Evolutionary conservation across 1,140 invertebrate species (phyloP), one percentile per base, ranked within the genome.

Genomic region (Mycetomoellerius zeteki): DNA sequence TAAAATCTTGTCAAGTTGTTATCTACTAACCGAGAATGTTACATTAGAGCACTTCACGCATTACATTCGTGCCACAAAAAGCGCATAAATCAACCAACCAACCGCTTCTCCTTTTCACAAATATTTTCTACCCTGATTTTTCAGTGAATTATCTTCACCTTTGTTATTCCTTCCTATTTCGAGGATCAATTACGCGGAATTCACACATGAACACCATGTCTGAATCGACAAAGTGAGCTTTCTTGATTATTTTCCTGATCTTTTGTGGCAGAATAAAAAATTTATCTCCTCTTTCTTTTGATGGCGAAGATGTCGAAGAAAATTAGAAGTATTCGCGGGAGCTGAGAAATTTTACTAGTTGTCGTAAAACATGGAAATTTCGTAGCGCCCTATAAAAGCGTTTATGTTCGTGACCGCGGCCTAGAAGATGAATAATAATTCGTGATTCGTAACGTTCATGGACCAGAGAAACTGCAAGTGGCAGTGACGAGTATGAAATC

Each of bases 361-460:
- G 77, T 82, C 78, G 58, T 89, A 89, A 89, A 89, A 65, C 72
- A 27, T 5, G 43, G 54, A 87, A 43, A 77, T 84, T 54, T 87
- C 37, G 85, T 78, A 27, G 72, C 54, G 58, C 24, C 73, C 86
- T 84, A 87, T 89, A 87, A 89, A 89, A 72, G 56, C 33, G 54
- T 60, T 87, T 81, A 81, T 60, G 84, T 86, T 64, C 33, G 86
- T 73, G 73, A 56, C 64, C 64, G 37, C 8, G 50, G n/a, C 52
- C 37, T 43, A 16, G 54, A 50, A 30, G 78, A 89, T 89, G 88
- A 89, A 89, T 89, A 87, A 77, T 87, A 87, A 89, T 89, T 87
- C 62, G 77, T 52, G 60, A 85, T 76, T 85, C 73, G 82, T 65
- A 65, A 78, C 62, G 75, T 69, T 76, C 73, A 52, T 67, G 62